phyloP scores from a whole-genome alignment of 1,140 invertebrate species.

The Leptinotarsa texana region DNA sequence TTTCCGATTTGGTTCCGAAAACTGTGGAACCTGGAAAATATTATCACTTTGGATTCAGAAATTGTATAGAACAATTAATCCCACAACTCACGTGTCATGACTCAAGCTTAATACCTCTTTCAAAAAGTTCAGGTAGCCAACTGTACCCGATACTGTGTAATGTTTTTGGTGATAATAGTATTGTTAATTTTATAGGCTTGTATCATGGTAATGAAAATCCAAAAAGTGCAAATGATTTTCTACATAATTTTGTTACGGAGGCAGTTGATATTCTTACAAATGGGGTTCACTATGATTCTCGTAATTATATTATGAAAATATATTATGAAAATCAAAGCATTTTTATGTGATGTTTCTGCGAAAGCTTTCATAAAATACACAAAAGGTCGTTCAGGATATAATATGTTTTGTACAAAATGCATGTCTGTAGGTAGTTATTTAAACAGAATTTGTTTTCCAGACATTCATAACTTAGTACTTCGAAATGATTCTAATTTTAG shows the following conservation, averaged over 20 bases:
- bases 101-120: not conserved
- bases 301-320: not conserved
- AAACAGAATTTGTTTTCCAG: not conserved
- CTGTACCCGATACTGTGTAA: not conserved
- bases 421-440: not conserved
- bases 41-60: not conserved
- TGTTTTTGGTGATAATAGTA: not conserved
- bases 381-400: not conserved
- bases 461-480: not conserved
- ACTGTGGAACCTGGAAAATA: not conserved
- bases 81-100: not conserved
- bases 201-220: slow-evolving; percentile 9
- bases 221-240: not conserved
- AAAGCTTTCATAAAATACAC: not conserved
- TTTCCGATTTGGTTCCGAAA: not conserved
- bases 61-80: not conserved
- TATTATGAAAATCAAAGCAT: not conserved
- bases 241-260: not conserved
- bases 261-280: not conserved
- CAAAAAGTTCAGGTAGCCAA: slow-evolving; percentile 3
- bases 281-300: not conserved
- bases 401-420: not conserved
- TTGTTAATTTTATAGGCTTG: not conserved
- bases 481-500: not conserved
- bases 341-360: slow-evolving; percentile 4